Evolutionary conservation across 2,113 vertebrate genomes (phyloP).

Genomic region (Salvelinus sp.): DNA sequence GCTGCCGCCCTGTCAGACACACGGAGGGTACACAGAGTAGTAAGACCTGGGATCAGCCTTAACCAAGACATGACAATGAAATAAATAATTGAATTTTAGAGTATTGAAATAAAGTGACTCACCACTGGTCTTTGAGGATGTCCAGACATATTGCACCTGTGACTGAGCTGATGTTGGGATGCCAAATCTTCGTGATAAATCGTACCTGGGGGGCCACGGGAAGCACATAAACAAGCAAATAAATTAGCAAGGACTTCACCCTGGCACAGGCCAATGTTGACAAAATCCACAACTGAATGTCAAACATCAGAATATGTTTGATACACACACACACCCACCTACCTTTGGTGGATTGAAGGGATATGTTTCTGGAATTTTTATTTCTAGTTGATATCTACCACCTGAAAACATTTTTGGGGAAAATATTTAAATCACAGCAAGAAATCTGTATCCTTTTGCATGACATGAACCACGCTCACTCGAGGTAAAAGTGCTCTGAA

Average conservation of each 20-base stretch:
- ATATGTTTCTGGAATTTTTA: constrained; percentile 84
- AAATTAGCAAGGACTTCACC: not conserved
- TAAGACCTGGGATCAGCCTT: not conserved
- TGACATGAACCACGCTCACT: not conserved
- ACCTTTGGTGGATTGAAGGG: constrained; percentile 84
- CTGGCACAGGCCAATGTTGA: not conserved
- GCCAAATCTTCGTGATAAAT: constrained; percentile 99
- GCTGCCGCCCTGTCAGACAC: constrained; percentile 89
- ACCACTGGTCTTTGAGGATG: constrained; percentile 99
- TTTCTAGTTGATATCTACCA: constrained; percentile 82
- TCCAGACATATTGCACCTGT: constrained; percentile 99
- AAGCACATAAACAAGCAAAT: not conserved
- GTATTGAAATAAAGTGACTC: constrained; percentile 63
- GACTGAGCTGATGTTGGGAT: constrained; percentile 99
- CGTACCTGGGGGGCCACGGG: constrained; percentile 85
- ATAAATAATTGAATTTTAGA: not conserved
- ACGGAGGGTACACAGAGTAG: not conserved
- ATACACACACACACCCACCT: constrained; percentile 9
- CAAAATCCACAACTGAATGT: not conserved
- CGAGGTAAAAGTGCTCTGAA: not conserved
- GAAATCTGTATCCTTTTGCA: not conserved
- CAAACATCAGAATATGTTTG: not conserved
- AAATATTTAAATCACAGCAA: not conserved
- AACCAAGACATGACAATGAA: not conserved
- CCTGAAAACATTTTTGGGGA: constrained; percentile 49